Base-by-base conservation (phyloP, 2,113 vertebrate genomes). In the Phaethornis superciliosus region DNA sequence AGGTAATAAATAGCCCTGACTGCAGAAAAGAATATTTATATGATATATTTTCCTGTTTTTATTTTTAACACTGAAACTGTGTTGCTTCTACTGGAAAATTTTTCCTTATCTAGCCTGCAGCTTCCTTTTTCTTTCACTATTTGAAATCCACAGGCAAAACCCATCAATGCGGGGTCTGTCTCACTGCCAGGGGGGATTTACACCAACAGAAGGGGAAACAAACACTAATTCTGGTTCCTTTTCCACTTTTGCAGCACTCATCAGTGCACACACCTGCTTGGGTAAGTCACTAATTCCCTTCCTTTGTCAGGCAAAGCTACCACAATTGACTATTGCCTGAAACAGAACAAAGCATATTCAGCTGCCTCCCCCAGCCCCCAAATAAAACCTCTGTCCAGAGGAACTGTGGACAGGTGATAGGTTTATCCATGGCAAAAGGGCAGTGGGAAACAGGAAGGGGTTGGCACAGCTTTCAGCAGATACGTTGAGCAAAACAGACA, bases 401-500 rank as follows among this genome's bases (percentile, higher is more conserved):
- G 42, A 47, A 4, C 18, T 15, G 42, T 6, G 19, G 37, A 16
- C 30, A 30, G n/a, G 35, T 12, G 47, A 15, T 27, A 30, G 32
- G 35, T 12, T 47, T 52, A 20, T 12, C 64, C 15, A 27, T 0
- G 1, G 33, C 27, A 20, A 7, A n/a, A 55, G 24, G 59, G 19
- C 63, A 27, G 23, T 8, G 49, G 64, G 59, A 24, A 59, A 1
- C 13, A 44, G 30, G 11, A 40, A 18, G 42, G 28, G 47, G 11
- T 11, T 37, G 64, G n/a, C 63, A 20, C 23, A 2, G 37, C 19
- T 40, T 42, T 62, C 52, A 37, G 70, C 44, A 55, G 46, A 20
- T 35, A 27, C 0, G 0, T 49, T 16, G 24, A 52, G 56, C n/a
- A 54, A n/a, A 59, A 28, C 2, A 22, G 60, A 10, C 2, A 0